phyloP scores from a whole-genome alignment of 1,140 invertebrate genomes.

The Lepidostoma basale region DNA sequence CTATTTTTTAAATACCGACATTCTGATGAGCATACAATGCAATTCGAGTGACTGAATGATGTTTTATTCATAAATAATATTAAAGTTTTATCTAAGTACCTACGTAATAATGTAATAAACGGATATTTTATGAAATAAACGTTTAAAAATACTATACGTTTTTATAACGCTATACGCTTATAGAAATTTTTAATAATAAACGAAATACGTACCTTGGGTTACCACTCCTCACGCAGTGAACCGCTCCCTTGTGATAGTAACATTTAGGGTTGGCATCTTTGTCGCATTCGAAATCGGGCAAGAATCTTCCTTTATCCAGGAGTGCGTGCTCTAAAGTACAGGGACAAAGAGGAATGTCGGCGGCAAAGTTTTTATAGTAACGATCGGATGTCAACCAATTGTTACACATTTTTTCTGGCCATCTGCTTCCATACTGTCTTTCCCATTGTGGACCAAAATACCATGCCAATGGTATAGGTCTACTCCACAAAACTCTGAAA shows the following conservation, averaged over 20 bases:
- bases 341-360: slow-evolving; percentile 85
- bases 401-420: slow-evolving; percentile 82
- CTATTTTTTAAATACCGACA: too few relatives aligned
- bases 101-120: too few relatives aligned
- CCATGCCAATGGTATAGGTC: slow-evolving; percentile 90
- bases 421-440: slow-evolving; percentile 73
- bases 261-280: slow-evolving; percentile 90
- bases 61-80: too few relatives aligned
- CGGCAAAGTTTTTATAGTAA: slow-evolving; percentile 87
- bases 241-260: slow-evolving; percentile 83
- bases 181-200: too few relatives aligned
- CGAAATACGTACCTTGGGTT: slow-evolving; percentile 74
- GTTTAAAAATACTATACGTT: slow-evolving; percentile 44
- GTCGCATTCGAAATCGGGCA: slow-evolving; percentile 91
- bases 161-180: not conserved
- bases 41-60: too few relatives aligned
- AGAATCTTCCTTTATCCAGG: slow-evolving; percentile 88
- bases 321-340: slow-evolving; percentile 91
- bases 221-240: slow-evolving; percentile 92
- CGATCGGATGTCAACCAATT: slow-evolving; percentile 88
- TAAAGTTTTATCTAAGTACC: too few relatives aligned
- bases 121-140: not conserved
- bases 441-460: slow-evolving; percentile 91
- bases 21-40: too few relatives aligned
- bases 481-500: slow-evolving; percentile 81